These are phyloP conservation scores for Nysson spinosus DNA, from an alignment of 2,888 invertebrate genomes.

Conservation along the genomic window DNA sequence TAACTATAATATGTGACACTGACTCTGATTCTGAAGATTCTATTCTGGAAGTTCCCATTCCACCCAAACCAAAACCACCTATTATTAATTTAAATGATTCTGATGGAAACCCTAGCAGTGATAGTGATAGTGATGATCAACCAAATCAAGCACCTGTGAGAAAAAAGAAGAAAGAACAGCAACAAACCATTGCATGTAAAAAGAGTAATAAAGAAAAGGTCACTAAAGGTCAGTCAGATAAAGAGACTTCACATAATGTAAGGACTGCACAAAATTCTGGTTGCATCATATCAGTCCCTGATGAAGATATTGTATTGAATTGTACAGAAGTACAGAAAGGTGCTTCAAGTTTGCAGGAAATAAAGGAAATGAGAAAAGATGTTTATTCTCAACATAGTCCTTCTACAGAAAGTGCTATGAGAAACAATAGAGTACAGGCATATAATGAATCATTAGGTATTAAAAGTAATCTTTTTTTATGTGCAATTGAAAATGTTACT, in stretches of 20 bases:
- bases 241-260: background rate
- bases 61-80: slow-evolving; percentile 70
- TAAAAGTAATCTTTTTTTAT: no score
- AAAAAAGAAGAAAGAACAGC: background rate
- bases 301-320: slow-evolving; percentile 60
- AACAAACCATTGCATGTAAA: no score
- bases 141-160: background rate
- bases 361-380: slow-evolving; percentile 47
- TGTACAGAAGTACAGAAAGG: slow-evolving; percentile 59
- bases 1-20: slow-evolving; percentile 8
- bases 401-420: no score
- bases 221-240: no score
- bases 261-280: background rate
- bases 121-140: background rate
- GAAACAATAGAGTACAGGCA: background rate
- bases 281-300: no score
- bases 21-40: slow-evolving; percentile 68
- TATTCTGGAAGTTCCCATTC: slow-evolving; percentile 72
- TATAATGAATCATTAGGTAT: background rate
- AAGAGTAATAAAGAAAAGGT: no score
- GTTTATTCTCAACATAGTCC: background rate
- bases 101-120: slow-evolving; percentile 50
- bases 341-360: slow-evolving; percentile 58
- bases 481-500: background rate
- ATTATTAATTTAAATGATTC: slow-evolving; percentile 69